Percentiles rank a stretch among this genome's conserved stretches.
Conservation (phyloP, 2,888 invertebrate species). For the Vesta saturnalis region DNA sequence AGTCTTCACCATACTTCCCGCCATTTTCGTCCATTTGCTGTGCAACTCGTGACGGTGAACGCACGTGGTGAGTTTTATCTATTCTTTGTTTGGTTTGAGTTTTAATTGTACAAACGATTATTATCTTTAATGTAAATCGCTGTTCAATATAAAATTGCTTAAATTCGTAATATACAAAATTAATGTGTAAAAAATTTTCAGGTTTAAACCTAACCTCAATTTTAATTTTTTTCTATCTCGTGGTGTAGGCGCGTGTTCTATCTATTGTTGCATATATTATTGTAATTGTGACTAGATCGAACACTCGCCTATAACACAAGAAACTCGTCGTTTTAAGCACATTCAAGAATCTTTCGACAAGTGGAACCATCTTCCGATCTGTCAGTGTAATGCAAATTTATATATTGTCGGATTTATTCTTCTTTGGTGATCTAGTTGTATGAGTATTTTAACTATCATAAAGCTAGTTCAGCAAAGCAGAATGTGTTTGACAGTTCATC, state of each 20-base stretch:
- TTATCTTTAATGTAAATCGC: conserved; percentile 9
- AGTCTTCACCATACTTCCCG: conserved; percentile 41
- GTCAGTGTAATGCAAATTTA: no score
- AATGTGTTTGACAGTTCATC: conserved; percentile 56
- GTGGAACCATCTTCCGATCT: no score
- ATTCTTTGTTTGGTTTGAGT: conserved; percentile 18
- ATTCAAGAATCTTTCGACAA: not conserved
- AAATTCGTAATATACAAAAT: not conserved
- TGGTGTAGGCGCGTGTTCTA: conserved; percentile 59
- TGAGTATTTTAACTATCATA: conserved; percentile 60
- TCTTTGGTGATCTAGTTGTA: conserved; percentile 65
- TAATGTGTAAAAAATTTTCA: not conserved
- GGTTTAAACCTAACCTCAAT: conserved; percentile 36
- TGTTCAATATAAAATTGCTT: not conserved
- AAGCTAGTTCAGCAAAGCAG: conserved; percentile 65
- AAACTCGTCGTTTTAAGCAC: conserved; percentile 31
- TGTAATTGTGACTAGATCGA: conserved; percentile 60
- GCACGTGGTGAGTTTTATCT: conserved; percentile 44
- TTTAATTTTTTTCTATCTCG: conserved; percentile 24
- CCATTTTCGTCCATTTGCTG: conserved; percentile 46
- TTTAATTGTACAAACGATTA: conserved; percentile 3
- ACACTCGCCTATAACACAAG: conserved; percentile 60
- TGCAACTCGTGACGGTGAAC: conserved; percentile 36
- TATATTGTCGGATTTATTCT: conserved; percentile 51
- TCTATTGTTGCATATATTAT: conserved; percentile 57